Conservation (phyloP, 2,113 vertebrate genomes). For the Platysternon megacephalum region DNA sequence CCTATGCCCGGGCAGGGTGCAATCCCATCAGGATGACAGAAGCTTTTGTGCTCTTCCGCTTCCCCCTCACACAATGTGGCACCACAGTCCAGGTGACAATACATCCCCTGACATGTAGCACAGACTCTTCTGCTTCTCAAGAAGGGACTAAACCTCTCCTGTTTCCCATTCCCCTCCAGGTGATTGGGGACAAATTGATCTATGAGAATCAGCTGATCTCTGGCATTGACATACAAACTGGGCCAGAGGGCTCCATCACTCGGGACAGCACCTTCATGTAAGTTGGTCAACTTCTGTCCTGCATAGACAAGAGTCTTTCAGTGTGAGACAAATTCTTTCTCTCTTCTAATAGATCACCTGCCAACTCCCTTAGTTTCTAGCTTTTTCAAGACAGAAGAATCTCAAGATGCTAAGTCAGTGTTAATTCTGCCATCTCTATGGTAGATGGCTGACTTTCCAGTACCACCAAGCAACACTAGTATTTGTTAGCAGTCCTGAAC, state of each 20-base stretch:
- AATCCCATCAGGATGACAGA: not conserved
- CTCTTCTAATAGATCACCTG: not conserved
- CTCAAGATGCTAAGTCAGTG: not conserved
- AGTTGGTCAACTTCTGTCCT: not conserved
- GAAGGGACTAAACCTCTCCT: not conserved
- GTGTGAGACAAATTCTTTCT: not conserved
- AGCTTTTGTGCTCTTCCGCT: conserved; percentile 66
- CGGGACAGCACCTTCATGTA: conserved; percentile 75
- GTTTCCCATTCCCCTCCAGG: conserved; percentile 19
- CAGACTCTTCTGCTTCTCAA: not conserved
- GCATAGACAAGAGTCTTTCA: not conserved
- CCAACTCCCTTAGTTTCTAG: not conserved
- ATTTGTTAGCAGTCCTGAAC: no score
- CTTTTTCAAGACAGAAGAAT: not conserved
- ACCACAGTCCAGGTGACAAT: conserved; percentile 55
- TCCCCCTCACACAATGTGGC: conserved; percentile 63
- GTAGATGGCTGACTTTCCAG: not conserved
- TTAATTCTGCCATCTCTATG: not conserved
- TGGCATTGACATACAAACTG: conserved; percentile 12
- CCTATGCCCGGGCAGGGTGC: conserved; percentile 15
- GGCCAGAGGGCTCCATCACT: conserved; percentile 57
- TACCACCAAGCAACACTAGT: not conserved
- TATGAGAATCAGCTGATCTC: conserved; percentile 77
- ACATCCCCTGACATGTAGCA: rapidly evolving
- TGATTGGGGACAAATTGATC: conserved; percentile 34